Base-by-base conservation (phyloP, 2,797 vertebrate genomes). In the Sorex maritimensis region DNA sequence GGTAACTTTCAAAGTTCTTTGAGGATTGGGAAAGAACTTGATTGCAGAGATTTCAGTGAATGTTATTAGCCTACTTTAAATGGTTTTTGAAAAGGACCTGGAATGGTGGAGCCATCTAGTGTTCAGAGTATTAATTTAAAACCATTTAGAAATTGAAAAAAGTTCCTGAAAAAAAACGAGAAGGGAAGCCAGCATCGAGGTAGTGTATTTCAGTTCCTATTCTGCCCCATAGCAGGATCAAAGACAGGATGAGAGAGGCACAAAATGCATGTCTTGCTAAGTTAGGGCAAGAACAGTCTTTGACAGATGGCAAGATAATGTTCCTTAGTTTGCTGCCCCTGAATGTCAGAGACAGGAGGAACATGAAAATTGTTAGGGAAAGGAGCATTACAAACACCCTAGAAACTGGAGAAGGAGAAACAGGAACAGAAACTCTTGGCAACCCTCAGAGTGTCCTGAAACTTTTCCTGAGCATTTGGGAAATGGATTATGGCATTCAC, bases 101-200 rank as follows among this genome's bases (percentile, higher is more conserved):
- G 81, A 78, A 65, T 95, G 68, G 71, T 86, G 61, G 94, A 88
- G 94, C 96, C 95, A 95, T 93, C 94, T 96, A 95, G 92, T 94
- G 96, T 95, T 95, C 81, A 87, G 23, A 90, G 23, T 69, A 78
- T 68, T 83, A 17, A 81, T 88, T 84, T 65, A 58, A 92, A 91
- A 74, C 26, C 79, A 10, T 84, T 73, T 67, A 81, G 87, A 92
- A 73, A 49, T 58, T 86, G 46, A 65, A 17, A 80, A 75, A 13
- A 52, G 11, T 52, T 93, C 61, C 1, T 14, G 52, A 61, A 61
- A 61, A 61, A 23, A 92, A 67, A 87, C 69, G 71, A 84, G 34
- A 81, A 80, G 84, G 34, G 74, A 93, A 81, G 14, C 28, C 46
- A 72, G 28, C 63, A 92, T 87, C 81, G 58, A 79, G 49, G 44